A percentile compares a stretch with the other conserved stretches of the same genome.
These are phyloP conservation scores for Octopus bimaculoides DNA, from an alignment of 1,140 invertebrate species.

Conservation along the genomic window DNA sequence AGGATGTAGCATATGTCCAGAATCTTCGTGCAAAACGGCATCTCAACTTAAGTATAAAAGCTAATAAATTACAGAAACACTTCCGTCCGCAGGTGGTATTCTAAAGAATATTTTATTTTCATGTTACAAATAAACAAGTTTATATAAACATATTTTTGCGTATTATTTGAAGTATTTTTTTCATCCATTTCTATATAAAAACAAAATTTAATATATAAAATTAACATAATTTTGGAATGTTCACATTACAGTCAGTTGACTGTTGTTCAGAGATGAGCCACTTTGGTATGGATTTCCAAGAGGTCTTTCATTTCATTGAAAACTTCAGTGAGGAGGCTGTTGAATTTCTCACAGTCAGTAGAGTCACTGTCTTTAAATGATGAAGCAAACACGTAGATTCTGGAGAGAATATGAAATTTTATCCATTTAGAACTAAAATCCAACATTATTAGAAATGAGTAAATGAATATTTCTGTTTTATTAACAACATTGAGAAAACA, in stretches of 20 bases:
- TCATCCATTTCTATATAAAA: neutral
- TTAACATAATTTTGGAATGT: too few relatives aligned
- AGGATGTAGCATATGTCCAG: constrained; percentile 82
- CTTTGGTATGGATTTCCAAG: constrained; percentile 16
- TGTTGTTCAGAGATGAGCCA: neutral
- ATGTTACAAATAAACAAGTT: too few relatives aligned
- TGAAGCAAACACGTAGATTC: constrained; percentile 49
- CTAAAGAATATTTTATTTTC: constrained; percentile 14
- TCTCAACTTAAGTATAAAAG: constrained; percentile 75
- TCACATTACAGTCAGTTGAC: neutral
- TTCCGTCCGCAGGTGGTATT: constrained; percentile 33
- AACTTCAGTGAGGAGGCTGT: constrained; percentile 25
- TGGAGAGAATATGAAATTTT: constrained; percentile 30
- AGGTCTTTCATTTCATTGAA: constrained; percentile 39
- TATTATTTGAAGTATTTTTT: neutral
- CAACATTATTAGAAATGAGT: too few relatives aligned
- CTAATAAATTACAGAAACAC: constrained; percentile 72
- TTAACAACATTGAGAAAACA: too few relatives aligned
- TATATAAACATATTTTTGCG: neutral
- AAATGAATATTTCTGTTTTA: too few relatives aligned
- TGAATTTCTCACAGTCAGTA: constrained; percentile 45
- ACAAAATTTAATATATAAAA: neutral
- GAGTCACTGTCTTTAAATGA: constrained; percentile 47
- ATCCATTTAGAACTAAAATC: too few relatives aligned
- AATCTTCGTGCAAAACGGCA: constrained; percentile 74